Percentiles rank a stretch among this genome's conserved stretches.
phyloP scores from a whole-genome alignment of 1,140 invertebrate genomes.

The Sitophilus oryzae region DNA sequence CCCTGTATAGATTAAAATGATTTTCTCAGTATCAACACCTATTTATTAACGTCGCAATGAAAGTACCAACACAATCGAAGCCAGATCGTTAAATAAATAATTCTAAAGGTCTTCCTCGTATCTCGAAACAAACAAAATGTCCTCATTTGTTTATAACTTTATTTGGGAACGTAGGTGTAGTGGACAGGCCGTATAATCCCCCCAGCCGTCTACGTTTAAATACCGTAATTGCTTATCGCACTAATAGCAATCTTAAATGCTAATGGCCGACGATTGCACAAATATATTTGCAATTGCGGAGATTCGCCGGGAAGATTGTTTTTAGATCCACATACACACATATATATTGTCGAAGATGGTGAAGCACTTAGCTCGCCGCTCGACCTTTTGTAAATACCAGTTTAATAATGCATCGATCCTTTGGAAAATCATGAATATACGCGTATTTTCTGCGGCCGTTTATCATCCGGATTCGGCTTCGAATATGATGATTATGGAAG shows the following conservation, averaged over 20 bases:
- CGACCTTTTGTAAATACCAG: conserved; percentile 9
- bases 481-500: no score
- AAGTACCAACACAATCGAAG: no score
- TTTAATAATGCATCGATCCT: not conserved
- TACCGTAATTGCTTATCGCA: conserved; percentile 18
- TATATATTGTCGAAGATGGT: no score
- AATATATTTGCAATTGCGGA: conserved; percentile 21
- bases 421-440: no score
- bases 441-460: no score
- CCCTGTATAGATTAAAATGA: no score
- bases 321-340: conserved; percentile 5
- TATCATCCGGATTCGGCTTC: no score
- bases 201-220: conserved; percentile 17
- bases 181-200: conserved; percentile 1
- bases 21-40: no score
- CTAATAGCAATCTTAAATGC: conserved; percentile 23
- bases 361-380: not conserved
- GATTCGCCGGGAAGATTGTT: conserved; percentile 8
- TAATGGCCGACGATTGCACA: conserved; percentile 24
- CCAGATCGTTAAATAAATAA: no score
- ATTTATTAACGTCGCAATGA: no score
- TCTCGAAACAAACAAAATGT: no score
- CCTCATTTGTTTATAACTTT: not conserved
- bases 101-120: no score
- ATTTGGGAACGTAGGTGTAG: conserved; percentile 9